Evolutionary conservation across 2,113 vertebrate species (phyloP), one percentile per base, ranked within the genome.

Genomic region (Dunckerocampus dactyliophorus): DNA sequence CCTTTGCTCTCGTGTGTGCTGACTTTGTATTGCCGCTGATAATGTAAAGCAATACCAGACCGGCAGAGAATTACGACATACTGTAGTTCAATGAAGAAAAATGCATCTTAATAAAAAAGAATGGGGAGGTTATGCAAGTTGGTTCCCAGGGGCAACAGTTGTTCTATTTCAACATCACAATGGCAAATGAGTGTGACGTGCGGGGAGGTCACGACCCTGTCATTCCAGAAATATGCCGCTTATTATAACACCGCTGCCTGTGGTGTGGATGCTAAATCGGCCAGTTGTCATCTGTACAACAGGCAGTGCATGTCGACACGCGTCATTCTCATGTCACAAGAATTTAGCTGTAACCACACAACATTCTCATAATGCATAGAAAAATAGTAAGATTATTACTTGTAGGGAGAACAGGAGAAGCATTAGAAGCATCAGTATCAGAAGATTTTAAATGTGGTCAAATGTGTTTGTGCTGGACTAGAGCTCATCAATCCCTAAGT

Each of bases 11-110:
- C 24, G 45, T 34, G 43, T 59, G 59, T 74, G 52, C 69, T 85
- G 77, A 82, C 81, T 82, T 81, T 79, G 85, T 78, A 80, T 56
- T 47, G 72, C 71, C 66, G 59, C 75, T n/a, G 31, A 63, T 81
- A 62, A 76, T 80, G 71, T 51, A 54, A 14, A 46, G 68, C 54
- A 79, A 74, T 62, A 59, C 52, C 49, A 63, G 64, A 31, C 59
- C 59, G 42, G 34, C 45, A 1, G 15, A 64, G 62, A 84, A 74
- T 81, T 75, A 80, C 50, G 31, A 53, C 54, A 55, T 34, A 70
- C 60, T 34, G 31, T 34, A 71, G 51, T 73, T 73, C 70, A 69
- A 61, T 73, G 65, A 61, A 54, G 61, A 67, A 59, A 62, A 47
- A 65, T 6, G 49, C 46, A 62, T 42, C 45, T 45, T 17, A 20